phyloP scores from a whole-genome alignment of 1,140 invertebrate species.

The Aleiodes sp. region DNA sequence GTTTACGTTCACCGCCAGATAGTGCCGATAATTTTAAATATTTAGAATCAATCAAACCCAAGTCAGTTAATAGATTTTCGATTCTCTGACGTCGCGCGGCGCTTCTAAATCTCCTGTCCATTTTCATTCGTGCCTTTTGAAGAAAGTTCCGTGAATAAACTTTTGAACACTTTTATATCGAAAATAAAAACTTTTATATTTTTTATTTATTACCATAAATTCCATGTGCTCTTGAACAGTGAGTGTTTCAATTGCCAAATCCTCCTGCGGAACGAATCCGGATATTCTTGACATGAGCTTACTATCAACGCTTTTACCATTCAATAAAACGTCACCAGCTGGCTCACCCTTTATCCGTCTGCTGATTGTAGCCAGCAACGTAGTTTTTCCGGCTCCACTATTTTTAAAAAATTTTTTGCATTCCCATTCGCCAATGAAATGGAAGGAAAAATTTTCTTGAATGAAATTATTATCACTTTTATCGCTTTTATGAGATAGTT shows the following conservation, averaged over 20 bases:
- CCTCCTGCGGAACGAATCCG: constrained; percentile 78
- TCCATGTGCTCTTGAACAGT: constrained; percentile 78
- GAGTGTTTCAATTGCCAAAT: constrained; percentile 74
- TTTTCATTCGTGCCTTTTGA: constrained; percentile 65
- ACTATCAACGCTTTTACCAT: constrained; percentile 71
- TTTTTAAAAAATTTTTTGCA: constrained; percentile 29
- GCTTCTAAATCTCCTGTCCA: constrained; percentile 50
- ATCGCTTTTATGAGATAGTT: not conserved
- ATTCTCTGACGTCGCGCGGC: constrained; percentile 51
- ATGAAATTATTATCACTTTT: not conserved
- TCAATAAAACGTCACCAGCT: constrained; percentile 74
- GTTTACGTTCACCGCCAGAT: constrained; percentile 89
- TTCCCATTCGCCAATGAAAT: too few relatives aligned
- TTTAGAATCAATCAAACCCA: constrained; percentile 75
- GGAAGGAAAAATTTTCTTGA: constrained; percentile 26
- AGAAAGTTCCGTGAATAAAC: not conserved
- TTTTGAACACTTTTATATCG: too few relatives aligned
- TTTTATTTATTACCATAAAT: constrained; percentile 83
- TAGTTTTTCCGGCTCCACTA: constrained; percentile 79
- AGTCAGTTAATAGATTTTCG: constrained; percentile 57
- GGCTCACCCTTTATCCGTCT: constrained; percentile 71
- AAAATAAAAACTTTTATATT: too few relatives aligned
- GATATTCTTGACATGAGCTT: constrained; percentile 75
- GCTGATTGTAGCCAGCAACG: constrained; percentile 75
- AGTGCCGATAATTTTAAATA: constrained; percentile 73